Conservation (phyloP, 2,113 vertebrate genomes). For the Crotalus tigris region DNA sequence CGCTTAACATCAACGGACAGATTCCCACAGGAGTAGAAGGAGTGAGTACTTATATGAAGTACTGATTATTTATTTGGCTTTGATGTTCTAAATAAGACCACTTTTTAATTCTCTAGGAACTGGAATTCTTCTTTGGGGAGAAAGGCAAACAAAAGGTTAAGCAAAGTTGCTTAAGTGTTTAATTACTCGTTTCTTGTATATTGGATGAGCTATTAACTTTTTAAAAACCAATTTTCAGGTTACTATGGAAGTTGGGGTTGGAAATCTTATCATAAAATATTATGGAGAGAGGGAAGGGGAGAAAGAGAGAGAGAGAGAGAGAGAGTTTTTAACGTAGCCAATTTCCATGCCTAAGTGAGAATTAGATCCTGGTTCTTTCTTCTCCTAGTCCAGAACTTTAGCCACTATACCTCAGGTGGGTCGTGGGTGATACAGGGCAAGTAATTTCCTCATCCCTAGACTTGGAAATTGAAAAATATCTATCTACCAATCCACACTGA, state of each 20-base stretch:
- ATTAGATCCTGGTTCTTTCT: no score
- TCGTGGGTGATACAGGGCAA: neutral
- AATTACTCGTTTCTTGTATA: neutral
- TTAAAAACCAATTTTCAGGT: neutral
- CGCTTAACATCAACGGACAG: conserved; percentile 88
- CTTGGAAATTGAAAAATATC: neutral
- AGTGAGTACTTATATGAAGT: conserved; percentile 73
- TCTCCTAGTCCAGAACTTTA: no score
- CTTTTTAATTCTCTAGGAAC: neutral
- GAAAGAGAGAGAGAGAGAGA: no score
- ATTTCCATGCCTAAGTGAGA: no score
- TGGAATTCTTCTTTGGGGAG: neutral
- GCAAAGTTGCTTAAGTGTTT: neutral
- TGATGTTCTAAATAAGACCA: neutral
- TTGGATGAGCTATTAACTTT: neutral
- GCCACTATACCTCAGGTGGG: neutral
- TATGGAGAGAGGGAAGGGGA: neutral
- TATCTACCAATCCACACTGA: neutral
- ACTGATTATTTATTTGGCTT: neutral
- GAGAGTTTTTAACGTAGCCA: no score
- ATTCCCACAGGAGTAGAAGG: conserved; percentile 80
- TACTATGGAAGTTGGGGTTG: neutral
- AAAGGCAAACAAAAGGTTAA: neutral
- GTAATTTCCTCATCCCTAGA: neutral
- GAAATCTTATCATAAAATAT: neutral